These are phyloP conservation scores for Lingula anatina DNA, from an alignment of 2,888 invertebrate genomes.

Conservation along the genomic window DNA sequence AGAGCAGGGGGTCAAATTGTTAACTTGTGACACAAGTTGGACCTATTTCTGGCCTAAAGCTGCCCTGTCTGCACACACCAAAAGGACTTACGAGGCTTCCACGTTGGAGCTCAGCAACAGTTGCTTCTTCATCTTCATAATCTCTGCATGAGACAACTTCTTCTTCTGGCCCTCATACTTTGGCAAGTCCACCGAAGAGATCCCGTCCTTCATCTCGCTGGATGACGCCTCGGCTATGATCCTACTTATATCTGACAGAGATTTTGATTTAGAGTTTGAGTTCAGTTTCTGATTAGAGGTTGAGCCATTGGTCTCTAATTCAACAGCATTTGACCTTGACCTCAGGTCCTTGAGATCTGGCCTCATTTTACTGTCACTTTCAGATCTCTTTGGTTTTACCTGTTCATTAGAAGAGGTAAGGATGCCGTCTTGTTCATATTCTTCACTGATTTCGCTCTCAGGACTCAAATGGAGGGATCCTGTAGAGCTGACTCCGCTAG, in stretches of 20 bases:
- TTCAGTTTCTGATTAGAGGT: not conserved
- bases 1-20: too few relatives aligned
- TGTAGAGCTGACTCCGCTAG: slow-evolving; percentile 54
- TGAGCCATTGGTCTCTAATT: too few relatives aligned
- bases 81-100: slow-evolving; percentile 51
- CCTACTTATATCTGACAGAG: slow-evolving; percentile 30
- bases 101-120: slow-evolving; percentile 48
- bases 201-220: slow-evolving; percentile 34
- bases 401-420: not conserved
- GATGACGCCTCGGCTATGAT: slow-evolving; percentile 27
- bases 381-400: not conserved
- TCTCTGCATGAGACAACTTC: slow-evolving; percentile 28
- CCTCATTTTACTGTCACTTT: not conserved
- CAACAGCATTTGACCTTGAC: too few relatives aligned
- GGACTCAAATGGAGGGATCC: slow-evolving; percentile 49
- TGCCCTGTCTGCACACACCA: not conserved
- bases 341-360: not conserved
- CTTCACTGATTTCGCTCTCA: slow-evolving; percentile 38
- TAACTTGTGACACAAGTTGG: too few relatives aligned
- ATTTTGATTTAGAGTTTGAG: slow-evolving; percentile 19
- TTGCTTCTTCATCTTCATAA: slow-evolving; percentile 44
- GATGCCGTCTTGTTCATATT: slow-evolving; percentile 13
- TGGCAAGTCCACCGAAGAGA: slow-evolving; percentile 41
- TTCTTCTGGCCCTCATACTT: slow-evolving; percentile 16
- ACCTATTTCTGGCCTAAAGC: too few relatives aligned